A percentile compares a stretch with the other conserved stretches of the same genome.
phyloP scores from a whole-genome alignment of 2,797 vertebrate genomes.

The Novumbra hubbsi region DNA sequence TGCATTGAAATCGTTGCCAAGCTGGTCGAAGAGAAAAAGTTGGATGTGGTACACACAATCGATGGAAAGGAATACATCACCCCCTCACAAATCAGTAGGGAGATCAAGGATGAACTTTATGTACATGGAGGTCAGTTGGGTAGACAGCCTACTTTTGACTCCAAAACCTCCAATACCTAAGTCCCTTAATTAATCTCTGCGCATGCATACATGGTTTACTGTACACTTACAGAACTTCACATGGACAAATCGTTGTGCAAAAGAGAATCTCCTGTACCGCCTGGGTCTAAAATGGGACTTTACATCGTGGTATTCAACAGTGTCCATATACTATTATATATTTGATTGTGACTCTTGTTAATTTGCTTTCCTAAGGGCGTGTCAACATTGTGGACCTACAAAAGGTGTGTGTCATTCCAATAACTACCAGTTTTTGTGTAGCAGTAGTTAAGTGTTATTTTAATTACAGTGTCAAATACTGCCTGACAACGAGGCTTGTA shows the following conservation, averaged over 20 bases:
- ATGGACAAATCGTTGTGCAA: neutral
- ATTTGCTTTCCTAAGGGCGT: conserved; percentile 73
- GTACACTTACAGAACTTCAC: neutral
- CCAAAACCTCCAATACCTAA: neutral
- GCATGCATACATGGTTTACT: neutral
- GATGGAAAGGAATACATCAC: conserved; percentile 97
- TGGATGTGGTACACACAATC: conserved; percentile 94
- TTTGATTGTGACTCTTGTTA: neutral
- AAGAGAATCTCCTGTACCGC: neutral
- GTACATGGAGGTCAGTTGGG: conserved; percentile 82
- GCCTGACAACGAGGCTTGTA: neutral
- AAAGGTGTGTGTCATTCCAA: conserved; percentile 74
- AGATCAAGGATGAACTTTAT: conserved; percentile 90
- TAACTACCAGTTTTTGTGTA: neutral
- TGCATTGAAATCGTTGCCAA: conserved; percentile 95
- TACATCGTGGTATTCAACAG: neutral
- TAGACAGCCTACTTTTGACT: neutral
- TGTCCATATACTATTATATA: neutral
- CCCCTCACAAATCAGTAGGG: conserved; percentile 86
- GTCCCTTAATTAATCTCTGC: neutral
- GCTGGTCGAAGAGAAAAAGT: conserved; percentile 85
- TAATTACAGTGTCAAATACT: neutral
- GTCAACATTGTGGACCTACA: conserved; percentile 95
- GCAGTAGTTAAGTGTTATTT: conserved; percentile 1
- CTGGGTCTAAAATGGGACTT: neutral